These are phyloP conservation scores for Salticus scenicus DNA, from an alignment of 2,888 invertebrate genomes.

Conservation along the genomic window DNA sequence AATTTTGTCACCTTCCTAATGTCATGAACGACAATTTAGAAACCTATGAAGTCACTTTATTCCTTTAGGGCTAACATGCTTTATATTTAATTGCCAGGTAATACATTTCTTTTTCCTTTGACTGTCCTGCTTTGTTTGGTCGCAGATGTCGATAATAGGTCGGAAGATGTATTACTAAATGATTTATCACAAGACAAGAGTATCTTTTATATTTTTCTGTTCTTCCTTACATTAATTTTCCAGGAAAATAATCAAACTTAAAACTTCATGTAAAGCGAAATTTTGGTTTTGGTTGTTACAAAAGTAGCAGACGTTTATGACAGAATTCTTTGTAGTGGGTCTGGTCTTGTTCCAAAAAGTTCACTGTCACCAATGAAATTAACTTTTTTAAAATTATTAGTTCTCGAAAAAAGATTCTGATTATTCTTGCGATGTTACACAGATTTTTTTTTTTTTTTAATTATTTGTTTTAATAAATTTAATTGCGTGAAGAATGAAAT, in stretches of 20 bases:
- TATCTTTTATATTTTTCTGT: not conserved
- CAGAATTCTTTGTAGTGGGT: too few relatives aligned
- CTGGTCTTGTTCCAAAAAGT: too few relatives aligned
- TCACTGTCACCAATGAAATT: too few relatives aligned
- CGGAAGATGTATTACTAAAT: not conserved
- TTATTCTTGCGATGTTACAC: too few relatives aligned
- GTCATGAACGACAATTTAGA: not conserved
- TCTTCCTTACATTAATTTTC: not conserved
- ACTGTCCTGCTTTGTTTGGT: not conserved
- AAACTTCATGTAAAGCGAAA: not conserved
- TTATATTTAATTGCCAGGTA: not conserved
- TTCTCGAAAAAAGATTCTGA: too few relatives aligned
- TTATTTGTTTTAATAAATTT: too few relatives aligned
- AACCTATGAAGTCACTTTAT: not conserved
- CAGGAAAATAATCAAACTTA: not conserved
- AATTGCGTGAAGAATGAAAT: too few relatives aligned
- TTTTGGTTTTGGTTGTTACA: not conserved
- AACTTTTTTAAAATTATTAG: too few relatives aligned
- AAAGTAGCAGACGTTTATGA: slow-evolving; percentile 2
- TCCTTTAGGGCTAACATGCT: not conserved
- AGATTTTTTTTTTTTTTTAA: too few relatives aligned
- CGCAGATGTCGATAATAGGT: not conserved
- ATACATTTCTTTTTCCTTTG: not conserved
- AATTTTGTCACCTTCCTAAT: not conserved
- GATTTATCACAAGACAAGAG: not conserved